These are phyloP conservation scores for Festucalex cinctus DNA, from an alignment of 2,113 vertebrate species.

Conservation along the genomic window DNA sequence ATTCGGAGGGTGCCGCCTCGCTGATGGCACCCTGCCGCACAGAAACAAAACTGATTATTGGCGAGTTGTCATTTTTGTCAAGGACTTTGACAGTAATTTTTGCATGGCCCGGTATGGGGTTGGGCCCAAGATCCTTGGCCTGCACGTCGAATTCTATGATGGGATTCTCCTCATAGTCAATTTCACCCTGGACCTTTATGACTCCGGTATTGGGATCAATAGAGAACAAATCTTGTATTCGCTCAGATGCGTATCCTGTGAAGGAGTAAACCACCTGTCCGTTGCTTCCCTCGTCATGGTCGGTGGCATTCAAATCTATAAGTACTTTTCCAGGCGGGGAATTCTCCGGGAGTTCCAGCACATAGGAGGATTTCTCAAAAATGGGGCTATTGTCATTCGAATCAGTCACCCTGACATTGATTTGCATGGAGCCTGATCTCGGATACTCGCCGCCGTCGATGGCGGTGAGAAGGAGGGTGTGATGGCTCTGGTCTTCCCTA, in stretches of 20 bases:
- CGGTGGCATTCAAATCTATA: slow-evolving; percentile 94
- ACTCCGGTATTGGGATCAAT: slow-evolving; percentile 92
- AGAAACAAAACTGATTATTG: slow-evolving; percentile 92
- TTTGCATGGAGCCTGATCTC: slow-evolving; percentile 90
- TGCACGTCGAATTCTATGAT: slow-evolving; percentile 98
- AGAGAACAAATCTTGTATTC: slow-evolving; percentile 93
- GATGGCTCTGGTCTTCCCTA: slow-evolving; percentile 95
- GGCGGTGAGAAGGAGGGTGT: slow-evolving; percentile 91
- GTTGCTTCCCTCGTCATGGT: slow-evolving; percentile 93
- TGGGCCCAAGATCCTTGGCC: slow-evolving; percentile 93
- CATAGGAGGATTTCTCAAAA: slow-evolving; percentile 92
- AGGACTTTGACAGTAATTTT: slow-evolving; percentile 94
- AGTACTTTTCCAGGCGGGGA: slow-evolving; percentile 85
- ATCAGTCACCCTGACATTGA: slow-evolving; percentile 95
- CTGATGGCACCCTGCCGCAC: slow-evolving; percentile 97
- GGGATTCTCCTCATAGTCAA: slow-evolving; percentile 94
- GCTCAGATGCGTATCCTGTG: slow-evolving; percentile 89
- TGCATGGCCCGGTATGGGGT: slow-evolving; percentile 95
- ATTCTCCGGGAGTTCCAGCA: slow-evolving; percentile 91
- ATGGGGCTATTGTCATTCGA: slow-evolving; percentile 98
- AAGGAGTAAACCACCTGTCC: slow-evolving; percentile 96
- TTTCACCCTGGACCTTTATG: slow-evolving; percentile 90
- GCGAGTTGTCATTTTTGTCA: slow-evolving; percentile 96
- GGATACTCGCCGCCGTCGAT: slow-evolving; percentile 94
- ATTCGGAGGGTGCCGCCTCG: slow-evolving; percentile 91